Conservation (phyloP, 2,888 invertebrate species). For the Sminthurides aquaticus region DNA sequence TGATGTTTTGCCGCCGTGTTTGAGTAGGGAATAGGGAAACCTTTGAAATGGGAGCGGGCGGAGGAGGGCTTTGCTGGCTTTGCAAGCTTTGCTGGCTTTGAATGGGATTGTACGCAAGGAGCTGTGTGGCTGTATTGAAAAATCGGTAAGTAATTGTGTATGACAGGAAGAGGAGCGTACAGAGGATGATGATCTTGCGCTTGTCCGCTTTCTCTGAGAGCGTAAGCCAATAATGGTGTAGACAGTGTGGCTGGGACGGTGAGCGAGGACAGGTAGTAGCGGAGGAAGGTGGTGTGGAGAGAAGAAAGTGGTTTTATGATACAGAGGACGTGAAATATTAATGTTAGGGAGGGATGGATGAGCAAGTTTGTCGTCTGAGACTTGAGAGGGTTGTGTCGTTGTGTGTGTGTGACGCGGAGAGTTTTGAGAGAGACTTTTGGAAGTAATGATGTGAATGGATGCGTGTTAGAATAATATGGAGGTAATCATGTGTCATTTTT, state of each 20-base stretch:
- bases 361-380: too few relatives aligned
- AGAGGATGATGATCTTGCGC: too few relatives aligned
- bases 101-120: too few relatives aligned
- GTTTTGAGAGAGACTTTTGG: too few relatives aligned
- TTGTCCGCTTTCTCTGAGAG: background rate
- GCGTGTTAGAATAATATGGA: too few relatives aligned
- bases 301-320: too few relatives aligned
- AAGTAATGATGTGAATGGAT: too few relatives aligned
- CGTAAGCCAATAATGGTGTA: background rate
- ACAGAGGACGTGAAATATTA: too few relatives aligned
- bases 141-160: background rate
- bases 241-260: background rate
- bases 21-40: conserved; percentile 29
- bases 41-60: conserved; percentile 28
- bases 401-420: too few relatives aligned
- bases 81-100: too few relatives aligned
- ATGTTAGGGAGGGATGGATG: too few relatives aligned
- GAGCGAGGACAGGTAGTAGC: background rate
- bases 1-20: conserved; percentile 39
- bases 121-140: background rate
- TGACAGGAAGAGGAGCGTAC: background rate
- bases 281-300: background rate
- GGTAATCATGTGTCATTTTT: background rate
- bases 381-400: too few relatives aligned
- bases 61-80: background rate